Conservation (phyloP, 2,113 vertebrate genomes). For the Ictidomys tridecemlineatus region DNA sequence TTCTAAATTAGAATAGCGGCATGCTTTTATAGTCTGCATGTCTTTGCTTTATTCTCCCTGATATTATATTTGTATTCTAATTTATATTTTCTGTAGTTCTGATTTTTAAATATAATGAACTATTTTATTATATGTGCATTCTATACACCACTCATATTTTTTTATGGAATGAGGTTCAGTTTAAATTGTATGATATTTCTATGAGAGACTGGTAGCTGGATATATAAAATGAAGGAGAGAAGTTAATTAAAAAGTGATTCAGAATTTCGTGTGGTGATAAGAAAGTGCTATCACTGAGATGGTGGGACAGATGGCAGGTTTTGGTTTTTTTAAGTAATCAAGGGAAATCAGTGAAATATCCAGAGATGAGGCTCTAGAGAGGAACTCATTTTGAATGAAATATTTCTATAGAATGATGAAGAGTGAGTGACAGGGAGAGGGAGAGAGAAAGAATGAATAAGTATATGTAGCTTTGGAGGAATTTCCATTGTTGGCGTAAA, state of each 20-base stretch:
- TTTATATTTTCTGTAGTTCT: slow-evolving; percentile 24
- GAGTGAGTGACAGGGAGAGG: fast-evolving
- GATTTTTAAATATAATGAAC: neutral
- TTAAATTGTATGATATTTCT: slow-evolving; percentile 1
- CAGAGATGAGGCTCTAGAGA: neutral
- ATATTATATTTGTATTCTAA: neutral
- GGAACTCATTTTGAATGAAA: neutral
- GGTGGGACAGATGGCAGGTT: neutral
- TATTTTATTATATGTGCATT: neutral
- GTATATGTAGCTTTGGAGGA: neutral
- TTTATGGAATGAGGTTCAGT: neutral
- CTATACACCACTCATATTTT: neutral
- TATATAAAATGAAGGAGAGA: slow-evolving; percentile 27
- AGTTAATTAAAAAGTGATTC: slow-evolving; percentile 39
- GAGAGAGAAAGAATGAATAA: neutral
- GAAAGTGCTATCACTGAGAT: neutral
- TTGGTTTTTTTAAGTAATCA: neutral
- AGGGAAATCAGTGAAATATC: neutral
- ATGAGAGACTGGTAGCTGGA: neutral
- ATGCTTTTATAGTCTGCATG: neutral
- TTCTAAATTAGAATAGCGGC: neutral
- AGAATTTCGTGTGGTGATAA: neutral
- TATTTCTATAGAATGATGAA: neutral
- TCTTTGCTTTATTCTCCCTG: slow-evolving; percentile 16
- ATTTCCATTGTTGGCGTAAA: neutral